Evolutionary conservation across 2,797 vertebrate genomes (phyloP).

Genomic region (Anableps anableps): DNA sequence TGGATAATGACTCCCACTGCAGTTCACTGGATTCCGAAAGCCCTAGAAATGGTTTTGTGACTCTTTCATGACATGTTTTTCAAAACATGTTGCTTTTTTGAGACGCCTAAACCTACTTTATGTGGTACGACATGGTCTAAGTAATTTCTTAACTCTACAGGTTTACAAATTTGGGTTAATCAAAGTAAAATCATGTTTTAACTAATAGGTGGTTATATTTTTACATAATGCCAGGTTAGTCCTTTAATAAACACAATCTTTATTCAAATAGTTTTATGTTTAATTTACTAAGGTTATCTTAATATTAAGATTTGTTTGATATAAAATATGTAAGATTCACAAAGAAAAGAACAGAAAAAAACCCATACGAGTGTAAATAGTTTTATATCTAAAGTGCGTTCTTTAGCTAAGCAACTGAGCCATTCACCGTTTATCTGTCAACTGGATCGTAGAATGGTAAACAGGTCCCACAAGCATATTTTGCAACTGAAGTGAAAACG

Average conservation of each 20-base stretch:
- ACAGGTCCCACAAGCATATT: slow-evolving; percentile 28
- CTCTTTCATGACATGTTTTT: no score
- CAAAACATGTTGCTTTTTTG: no score
- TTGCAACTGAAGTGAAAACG: slow-evolving; percentile 55
- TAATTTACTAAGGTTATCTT: background rate
- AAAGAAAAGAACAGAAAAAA: background rate
- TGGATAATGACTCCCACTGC: no score
- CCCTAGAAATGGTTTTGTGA: no score
- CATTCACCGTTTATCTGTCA: slow-evolving; percentile 38
- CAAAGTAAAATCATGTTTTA: background rate
- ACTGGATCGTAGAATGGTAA: slow-evolving; percentile 40
- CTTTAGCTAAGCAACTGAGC: slow-evolving; percentile 13
- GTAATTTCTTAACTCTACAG: background rate
- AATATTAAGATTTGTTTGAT: background rate
- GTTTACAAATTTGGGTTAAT: background rate
- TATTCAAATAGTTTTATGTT: background rate
- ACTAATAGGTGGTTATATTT: no score
- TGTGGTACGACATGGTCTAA: background rate
- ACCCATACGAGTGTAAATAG: background rate
- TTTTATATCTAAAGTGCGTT: slow-evolving; percentile 14
- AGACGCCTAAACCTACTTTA: no score
- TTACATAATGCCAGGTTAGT: no score
- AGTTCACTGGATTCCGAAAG: no score
- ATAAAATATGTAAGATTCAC: background rate
- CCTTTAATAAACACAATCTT: background rate